Base-by-base conservation (phyloP, 2,113 vertebrate species). In the Leptosomus discolor region DNA sequence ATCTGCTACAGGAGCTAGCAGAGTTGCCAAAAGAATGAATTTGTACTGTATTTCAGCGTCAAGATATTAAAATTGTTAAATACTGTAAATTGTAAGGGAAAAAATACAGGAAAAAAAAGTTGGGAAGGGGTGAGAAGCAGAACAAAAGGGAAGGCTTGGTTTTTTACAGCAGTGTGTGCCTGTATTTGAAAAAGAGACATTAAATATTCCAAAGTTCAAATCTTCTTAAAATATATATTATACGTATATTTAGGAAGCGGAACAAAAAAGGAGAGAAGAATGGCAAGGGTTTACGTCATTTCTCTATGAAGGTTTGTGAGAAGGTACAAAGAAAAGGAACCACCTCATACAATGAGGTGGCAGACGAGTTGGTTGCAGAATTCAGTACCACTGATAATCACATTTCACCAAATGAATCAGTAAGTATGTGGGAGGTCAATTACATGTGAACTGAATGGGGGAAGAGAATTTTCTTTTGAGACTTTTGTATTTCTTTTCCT, bases 231-330 rank as follows among this genome's bases (percentile, higher is more conserved):
- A 94, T 83, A 88, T 79, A 58, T 96, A 58, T 96, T 96, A 67
- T 97, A 77, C 21, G 0, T 96, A 69, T 92, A 77, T 95, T 92
- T 96, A 99, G 99, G 95, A 99, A 99, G 86, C 99, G 99, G 70
- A 99, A 98, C 92, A 99, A 99, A 97, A 99, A 99, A 95, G 99
- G 99, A n/a, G 99, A 99, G 97, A 99, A 99, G 98, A 99, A 99
- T 97, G 99, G 99, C 54, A 99, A 99, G 95, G 99, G 99, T 84
- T 98, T 99, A 92, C 98, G 99, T 87, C 99, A 99, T 97, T 99
- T 99, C 97, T 99, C 99, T 92, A 99, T 99, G 99, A 99, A 99
- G 97, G 99, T 99, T 93, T 99, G 99, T 64, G 99, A 99, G 98
- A 99, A 99, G 97, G 99, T 99, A 94, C 99, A 99, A 98, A 98